Base-by-base conservation (phyloP, 1,140 invertebrate genomes). In the Nixonia krombeini region DNA sequence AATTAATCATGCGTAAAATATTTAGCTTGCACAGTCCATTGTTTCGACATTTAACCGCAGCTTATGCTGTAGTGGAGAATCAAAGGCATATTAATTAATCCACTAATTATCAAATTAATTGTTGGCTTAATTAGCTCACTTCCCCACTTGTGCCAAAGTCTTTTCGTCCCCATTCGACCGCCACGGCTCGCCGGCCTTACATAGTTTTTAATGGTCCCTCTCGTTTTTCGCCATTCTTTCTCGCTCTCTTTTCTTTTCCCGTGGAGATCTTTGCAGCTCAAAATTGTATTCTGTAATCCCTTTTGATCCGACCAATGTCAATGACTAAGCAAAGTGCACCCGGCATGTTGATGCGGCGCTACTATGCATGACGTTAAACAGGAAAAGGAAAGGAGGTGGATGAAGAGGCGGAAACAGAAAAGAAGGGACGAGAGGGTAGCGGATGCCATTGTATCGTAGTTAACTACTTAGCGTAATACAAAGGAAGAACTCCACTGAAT, bases 21-120 rank as follows among this genome's bases (percentile, higher is more conserved):
- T 12, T n/a, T 10, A 6, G 17, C 17, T 41, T 2, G 17, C 10
- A 13, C 15, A 21, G 17, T 41, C 17, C 38, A 41, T 41, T 41
- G 38, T 41, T 13, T 41, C 16, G n/a, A 21, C 12, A 37, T 17
- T 15, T 15, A 13, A 15, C 35, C 35, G 8, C 15, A 2, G 35
- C 35, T 37, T 12, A 4, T 15, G 35, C 1, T 37, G 12, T 12
- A 4, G n/a, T n/a, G 35, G n/a, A 21, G 38, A 41, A 41, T 1
- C 16, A 41, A 23, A 41, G 72, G 61, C 61, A 62, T 70, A 72
- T 75, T 75, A 75, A 75, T 75, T 75, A 72, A 72, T 70, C 63
- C 46, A 31, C 46, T 73, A 76, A 76, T 76, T 76, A 75, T 73
- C 75, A 70, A 70, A 74, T 58, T 75, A 73, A 76, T 72, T 68